Evolutionary conservation across 2,888 invertebrate species (phyloP).

Genomic region (Epiblema foenella): DNA sequence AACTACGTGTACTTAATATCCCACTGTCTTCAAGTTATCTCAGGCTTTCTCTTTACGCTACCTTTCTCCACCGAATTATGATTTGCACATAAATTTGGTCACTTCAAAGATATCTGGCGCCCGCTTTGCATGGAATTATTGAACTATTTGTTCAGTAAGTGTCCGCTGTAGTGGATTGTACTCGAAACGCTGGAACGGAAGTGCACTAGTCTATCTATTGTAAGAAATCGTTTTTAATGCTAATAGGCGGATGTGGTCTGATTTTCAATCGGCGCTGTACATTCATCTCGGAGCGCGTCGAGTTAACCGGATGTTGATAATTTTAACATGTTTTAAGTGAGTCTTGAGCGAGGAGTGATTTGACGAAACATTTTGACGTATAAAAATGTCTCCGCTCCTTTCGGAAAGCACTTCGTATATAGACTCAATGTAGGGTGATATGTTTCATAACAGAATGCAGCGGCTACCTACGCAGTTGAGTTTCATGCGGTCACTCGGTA

Average conservation of each 20-base stretch:
- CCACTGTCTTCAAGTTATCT: constrained; percentile 46
- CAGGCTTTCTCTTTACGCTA: constrained; percentile 57
- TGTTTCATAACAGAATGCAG: constrained; percentile 61
- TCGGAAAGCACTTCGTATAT: constrained; percentile 1
- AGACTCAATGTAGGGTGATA: constrained; percentile 21
- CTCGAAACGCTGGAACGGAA: constrained; percentile 39
- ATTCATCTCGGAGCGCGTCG: constrained; percentile 64
- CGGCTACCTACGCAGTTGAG: constrained; percentile 71
- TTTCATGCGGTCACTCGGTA: constrained; percentile 54
- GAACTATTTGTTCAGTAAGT: constrained; percentile 28
- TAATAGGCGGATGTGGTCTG: constrained; percentile 76
- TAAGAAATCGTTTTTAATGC: constrained; percentile 63
- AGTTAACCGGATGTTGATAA: constrained; percentile 68
- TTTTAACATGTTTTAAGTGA: constrained; percentile 62
- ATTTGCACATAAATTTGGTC: constrained; percentile 50
- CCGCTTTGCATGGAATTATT: constrained; percentile 50
- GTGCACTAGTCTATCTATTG: constrained; percentile 43
- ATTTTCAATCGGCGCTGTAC: constrained; percentile 70
- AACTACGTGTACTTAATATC: constrained; percentile 53
- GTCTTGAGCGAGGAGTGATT: constrained; percentile 55
- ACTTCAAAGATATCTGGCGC: constrained; percentile 45
- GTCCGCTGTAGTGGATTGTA: constrained; percentile 26
- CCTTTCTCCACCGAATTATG: constrained; percentile 56
- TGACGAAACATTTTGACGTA: constrained; percentile 51
- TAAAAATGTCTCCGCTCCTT: constrained; percentile 20